These are phyloP conservation scores for Rhizoglyphus robini DNA, from an alignment of 1,140 invertebrate species.

Conservation along the genomic window DNA sequence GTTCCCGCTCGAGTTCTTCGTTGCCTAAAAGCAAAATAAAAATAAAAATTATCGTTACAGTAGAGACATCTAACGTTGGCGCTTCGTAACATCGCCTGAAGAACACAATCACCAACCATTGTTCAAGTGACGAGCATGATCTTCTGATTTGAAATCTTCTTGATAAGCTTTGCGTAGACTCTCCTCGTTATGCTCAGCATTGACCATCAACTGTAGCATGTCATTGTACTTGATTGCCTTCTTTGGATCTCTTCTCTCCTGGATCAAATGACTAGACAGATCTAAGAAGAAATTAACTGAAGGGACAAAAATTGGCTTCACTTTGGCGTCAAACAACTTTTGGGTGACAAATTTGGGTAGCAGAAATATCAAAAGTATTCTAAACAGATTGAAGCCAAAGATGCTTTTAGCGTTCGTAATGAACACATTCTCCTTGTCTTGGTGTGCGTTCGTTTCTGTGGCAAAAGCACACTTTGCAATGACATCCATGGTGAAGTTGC, in stretches of 20 bases:
- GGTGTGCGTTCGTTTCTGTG: constrained; percentile 43
- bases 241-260: neutral
- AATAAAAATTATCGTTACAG: too few relatives aligned
- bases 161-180: too few relatives aligned
- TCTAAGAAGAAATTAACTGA: constrained; percentile 5
- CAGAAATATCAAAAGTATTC: too few relatives aligned
- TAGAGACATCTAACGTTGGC: too few relatives aligned
- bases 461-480: too few relatives aligned
- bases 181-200: neutral
- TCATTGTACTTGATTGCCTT: neutral
- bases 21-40: too few relatives aligned
- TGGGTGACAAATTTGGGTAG: too few relatives aligned
- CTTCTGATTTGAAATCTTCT: neutral
- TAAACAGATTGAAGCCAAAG: constrained; percentile 25
- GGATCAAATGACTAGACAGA: neutral
- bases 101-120: neutral
- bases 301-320: too few relatives aligned
- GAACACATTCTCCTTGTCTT: constrained; percentile 35
- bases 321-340: too few relatives aligned
- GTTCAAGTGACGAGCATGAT: constrained; percentile 7
- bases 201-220: constrained; percentile 8
- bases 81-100: too few relatives aligned
- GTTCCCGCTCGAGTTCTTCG: too few relatives aligned
- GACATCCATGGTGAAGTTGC: too few relatives aligned
- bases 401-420: constrained; percentile 27